These are phyloP conservation scores for Prionace glauca DNA, from an alignment of 2,797 vertebrate genomes.

Conservation along the genomic window DNA sequence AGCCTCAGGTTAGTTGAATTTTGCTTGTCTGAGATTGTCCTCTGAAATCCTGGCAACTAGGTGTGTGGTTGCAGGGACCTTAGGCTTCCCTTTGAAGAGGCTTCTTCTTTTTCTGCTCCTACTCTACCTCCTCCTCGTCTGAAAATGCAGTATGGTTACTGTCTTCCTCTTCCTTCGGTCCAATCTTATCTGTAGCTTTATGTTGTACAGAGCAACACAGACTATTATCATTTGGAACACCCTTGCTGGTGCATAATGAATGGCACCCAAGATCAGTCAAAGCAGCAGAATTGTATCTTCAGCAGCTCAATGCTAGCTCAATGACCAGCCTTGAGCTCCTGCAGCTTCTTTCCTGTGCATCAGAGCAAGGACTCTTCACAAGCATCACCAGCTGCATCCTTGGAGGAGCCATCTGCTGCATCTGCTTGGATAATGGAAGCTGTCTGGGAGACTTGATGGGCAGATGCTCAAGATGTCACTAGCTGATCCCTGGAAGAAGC, in stretches of 20 bases:
- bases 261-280: neutral
- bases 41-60: too few relatives aligned
- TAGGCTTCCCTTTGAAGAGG: too few relatives aligned
- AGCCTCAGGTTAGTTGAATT: too few relatives aligned
- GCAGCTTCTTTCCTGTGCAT: neutral
- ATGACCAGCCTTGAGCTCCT: neutral
- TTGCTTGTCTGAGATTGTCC: too few relatives aligned
- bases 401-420: neutral
- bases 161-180: neutral
- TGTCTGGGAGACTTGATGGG: neutral
- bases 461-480: neutral
- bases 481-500: neutral
- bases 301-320: neutral
- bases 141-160: neutral
- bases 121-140: neutral
- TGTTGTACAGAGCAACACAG: neutral
- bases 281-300: neutral
- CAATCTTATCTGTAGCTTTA: neutral
- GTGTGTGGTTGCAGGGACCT: too few relatives aligned
- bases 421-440: neutral
- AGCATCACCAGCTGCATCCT: neutral
- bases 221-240: neutral
- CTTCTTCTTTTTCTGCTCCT: too few relatives aligned
- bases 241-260: neutral
- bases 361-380: neutral